Base-by-base conservation (phyloP, 2,113 vertebrate genomes). In the Gavialis gangeticus region DNA sequence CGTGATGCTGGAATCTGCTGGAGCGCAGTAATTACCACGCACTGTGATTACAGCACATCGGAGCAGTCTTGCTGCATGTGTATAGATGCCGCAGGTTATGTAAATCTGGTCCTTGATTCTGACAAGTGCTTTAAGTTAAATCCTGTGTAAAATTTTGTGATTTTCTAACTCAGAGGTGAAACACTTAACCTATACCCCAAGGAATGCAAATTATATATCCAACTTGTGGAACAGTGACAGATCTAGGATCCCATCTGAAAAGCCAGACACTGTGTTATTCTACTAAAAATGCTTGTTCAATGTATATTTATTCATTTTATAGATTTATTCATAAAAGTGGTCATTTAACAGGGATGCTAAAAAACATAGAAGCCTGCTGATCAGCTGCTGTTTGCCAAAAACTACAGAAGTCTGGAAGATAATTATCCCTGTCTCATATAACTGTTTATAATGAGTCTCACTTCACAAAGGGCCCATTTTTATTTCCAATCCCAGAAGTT, bases 341-440 rank as follows among this genome's bases (percentile, higher is more conserved):
- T 73, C 6, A 0, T 79, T 92, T 93, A 77, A 87, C 34, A 89
- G 62, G 85, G 88, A 91, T 19, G 59, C 58, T 84, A 91, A 66
- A 82, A 83, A 87, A 54, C 0, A 64, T 82, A 82, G 18, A 79
- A 2, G 4, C 9, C 30, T 96, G 78, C 58, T 79, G 81, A 95
- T 89, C 28, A 89, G 64, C 55, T 69, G 57, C 24, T 88, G 71
- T 91, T 93, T 93, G 87, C 82, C 78, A 93, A 92, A 91, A 93
- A 89, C 82, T 71, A 93, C 71, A 91, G 60, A 81, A 2, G 4
- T 71, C 85, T 87, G 71, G 59, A 85, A 93, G 63, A 84, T 73
- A 94, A 89, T 90, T 78, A 87, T 76, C 96, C 64, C 86, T 86
- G 87, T 91, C 91, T 92, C 75, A 67, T 94, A n/a, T 79, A 96